Evolutionary conservation across 2,113 vertebrate genomes (phyloP).

Genomic region (Jaculus jaculus): DNA sequence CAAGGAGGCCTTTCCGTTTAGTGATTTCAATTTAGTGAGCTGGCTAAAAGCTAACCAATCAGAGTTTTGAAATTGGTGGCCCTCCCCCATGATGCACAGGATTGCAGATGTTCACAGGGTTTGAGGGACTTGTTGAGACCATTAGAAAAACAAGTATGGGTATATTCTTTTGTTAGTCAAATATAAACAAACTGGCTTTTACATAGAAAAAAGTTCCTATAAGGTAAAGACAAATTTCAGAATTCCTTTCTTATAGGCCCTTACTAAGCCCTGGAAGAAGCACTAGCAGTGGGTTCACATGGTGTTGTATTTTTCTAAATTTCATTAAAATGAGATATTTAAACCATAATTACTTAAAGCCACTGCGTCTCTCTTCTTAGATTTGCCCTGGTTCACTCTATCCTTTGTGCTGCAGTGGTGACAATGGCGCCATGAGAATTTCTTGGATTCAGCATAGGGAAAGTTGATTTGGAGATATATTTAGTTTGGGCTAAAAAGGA

Average conservation of each 20-base stretch:
- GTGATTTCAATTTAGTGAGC: slow-evolving; percentile 50
- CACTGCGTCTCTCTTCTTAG: not conserved
- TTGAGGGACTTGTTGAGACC: not conserved
- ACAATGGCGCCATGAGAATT: not conserved
- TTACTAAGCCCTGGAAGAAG: not conserved
- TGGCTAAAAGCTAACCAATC: slow-evolving; percentile 49
- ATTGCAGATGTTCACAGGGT: not conserved
- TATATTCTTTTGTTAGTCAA: not conserved
- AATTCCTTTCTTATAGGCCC: not conserved
- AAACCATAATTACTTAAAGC: not conserved
- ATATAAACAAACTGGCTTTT: not conserved
- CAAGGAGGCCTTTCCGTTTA: not conserved
- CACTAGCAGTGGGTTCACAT: not conserved
- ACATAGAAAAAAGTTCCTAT: not conserved
- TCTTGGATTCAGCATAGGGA: not conserved
- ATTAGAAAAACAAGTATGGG: not conserved
- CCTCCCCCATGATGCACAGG: not conserved
- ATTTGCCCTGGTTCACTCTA: not conserved
- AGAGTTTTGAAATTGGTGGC: not conserved
- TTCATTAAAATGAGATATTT: not conserved
- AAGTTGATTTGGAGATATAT: not conserved
- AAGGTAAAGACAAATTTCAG: not conserved
- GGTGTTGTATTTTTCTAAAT: not conserved
- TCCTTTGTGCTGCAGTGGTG: not conserved
- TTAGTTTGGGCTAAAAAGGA: slow-evolving; percentile 8